phyloP scores from a whole-genome alignment of 2,113 vertebrate genomes.

The Psammodynastes pulverulentus region DNA sequence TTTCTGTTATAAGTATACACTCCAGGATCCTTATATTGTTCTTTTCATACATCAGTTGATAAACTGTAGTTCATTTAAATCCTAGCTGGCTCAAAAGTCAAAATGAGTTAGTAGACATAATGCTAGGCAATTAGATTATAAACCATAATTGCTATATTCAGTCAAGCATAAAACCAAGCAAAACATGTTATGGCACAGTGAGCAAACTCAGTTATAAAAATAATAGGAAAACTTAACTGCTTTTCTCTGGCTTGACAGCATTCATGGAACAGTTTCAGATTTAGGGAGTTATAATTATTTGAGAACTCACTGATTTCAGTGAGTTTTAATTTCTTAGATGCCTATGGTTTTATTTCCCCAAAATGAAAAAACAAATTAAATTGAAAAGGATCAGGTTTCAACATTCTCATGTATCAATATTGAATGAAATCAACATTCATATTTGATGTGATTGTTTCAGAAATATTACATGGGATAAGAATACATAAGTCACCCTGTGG shows the following conservation, averaged over 20 bases:
- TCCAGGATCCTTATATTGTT: neutral
- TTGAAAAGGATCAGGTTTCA: neutral
- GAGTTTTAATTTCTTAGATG: neutral
- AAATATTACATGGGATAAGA: neutral
- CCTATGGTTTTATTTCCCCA: neutral
- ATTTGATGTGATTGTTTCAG: neutral
- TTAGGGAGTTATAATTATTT: neutral
- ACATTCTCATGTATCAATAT: neutral
- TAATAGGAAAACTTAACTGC: neutral
- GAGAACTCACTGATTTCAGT: neutral
- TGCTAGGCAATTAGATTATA: neutral
- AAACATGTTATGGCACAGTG: neutral
- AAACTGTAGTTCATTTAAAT: neutral
- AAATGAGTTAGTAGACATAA: neutral
- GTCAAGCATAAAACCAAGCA: neutral
- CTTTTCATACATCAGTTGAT: neutral
- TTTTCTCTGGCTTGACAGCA: neutral
- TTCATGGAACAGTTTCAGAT: neutral
- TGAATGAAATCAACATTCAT: neutral
- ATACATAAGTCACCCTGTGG: neutral
- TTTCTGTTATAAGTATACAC: neutral
- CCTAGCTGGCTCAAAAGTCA: neutral
- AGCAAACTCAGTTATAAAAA: neutral
- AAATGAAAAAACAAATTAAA: neutral
- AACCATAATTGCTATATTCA: neutral